Evolutionary conservation across 2,113 vertebrate genomes (phyloP), one percentile per base, ranked within the genome.

Genomic region (Nicator chloris): DNA sequence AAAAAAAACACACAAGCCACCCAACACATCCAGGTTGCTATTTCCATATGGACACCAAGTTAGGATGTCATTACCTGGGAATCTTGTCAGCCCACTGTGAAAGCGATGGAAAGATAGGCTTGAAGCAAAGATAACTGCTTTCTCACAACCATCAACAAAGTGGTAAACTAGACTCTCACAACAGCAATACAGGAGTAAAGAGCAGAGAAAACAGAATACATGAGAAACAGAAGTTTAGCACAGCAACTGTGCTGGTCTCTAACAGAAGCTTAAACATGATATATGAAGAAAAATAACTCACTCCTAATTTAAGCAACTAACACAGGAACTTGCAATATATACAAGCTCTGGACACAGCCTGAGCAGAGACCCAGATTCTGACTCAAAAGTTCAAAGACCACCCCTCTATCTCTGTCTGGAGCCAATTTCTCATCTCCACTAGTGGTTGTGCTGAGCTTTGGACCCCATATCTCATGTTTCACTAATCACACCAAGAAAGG

Each of bases 401-500:
- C 51, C 24, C 40, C 90, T 84, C 63, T 94, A 77, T 94, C 92
- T 87, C 53, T 96, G 68, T 96, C 80, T 87, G 75, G 63, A 92
- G 51, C 88, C 92, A 75, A 86, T 90, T 89, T 95, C 85, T 92
- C 63, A 85, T 91, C 92, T 92, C 68, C 59, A 40, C 64, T 50
- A 81, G 82, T 0, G 11, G 70, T 45, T 90, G 64, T 35, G 57
- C 87, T 70, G 60, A 92, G 93, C 84, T 92, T 95, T 59, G 15
- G 73, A 94, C 88, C 89, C 72, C 23, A 1, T 92, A 88, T 88
- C 81, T 95, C 96, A 87, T 35, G 73, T 81, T 91, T 84, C 73
- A 31, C 90, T 97, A 95, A 97, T 97, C 96, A 97, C 59, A 76
- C 80, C 72, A 82, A 61, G 70, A 73, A 49, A 83, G 39, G 66